phyloP scores from a whole-genome alignment of 1,140 invertebrate species.

The Hylyphantes graminicola region DNA sequence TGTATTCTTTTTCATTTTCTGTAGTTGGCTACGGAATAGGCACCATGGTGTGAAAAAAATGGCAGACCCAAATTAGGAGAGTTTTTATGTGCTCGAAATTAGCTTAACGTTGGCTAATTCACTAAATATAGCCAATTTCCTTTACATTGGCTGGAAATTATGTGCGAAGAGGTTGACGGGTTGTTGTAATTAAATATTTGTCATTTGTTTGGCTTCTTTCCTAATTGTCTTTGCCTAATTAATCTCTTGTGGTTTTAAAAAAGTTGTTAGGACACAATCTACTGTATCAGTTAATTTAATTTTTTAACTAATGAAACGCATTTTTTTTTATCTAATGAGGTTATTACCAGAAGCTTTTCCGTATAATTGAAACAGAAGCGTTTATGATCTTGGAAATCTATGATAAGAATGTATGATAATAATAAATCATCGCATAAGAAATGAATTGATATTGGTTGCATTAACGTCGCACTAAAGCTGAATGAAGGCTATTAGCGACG shows the following conservation, averaged over 20 bases:
- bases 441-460: no score
- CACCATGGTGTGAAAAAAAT: no score
- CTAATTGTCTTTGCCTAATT: background rate
- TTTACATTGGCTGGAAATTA: background rate
- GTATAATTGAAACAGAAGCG: background rate
- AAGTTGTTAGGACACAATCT: background rate
- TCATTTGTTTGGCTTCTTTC: background rate
- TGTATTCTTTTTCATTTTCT: no score
- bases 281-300: slow-evolving; percentile 2
- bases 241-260: slow-evolving; percentile 9
- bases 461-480: no score
- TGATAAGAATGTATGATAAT: background rate
- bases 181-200: slow-evolving; percentile 25
- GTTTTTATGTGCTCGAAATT: no score
- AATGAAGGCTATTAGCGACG: no score
- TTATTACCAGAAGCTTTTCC: background rate
- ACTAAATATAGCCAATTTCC: background rate
- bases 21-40: no score
- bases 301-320: background rate
- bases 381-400: background rate
- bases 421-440: background rate
- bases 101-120: background rate
- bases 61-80: no score
- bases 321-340: background rate
- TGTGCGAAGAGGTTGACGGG: slow-evolving; percentile 5